phyloP scores from a whole-genome alignment of 2,797 vertebrate species.

The Ibycter americanus region DNA sequence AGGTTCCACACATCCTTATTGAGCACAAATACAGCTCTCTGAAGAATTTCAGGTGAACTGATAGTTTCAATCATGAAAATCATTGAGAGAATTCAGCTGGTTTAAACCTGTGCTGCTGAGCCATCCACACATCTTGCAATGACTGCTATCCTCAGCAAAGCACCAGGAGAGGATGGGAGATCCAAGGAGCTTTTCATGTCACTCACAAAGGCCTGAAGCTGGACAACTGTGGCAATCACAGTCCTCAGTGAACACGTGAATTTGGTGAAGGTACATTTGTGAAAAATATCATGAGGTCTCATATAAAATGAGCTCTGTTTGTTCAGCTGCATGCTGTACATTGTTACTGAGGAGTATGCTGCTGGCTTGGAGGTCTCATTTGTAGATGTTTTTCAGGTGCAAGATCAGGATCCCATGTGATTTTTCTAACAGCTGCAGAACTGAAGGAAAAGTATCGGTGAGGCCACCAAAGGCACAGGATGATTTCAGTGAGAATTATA shows the following conservation, averaged over 20 bases:
- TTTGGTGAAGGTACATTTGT: not conserved
- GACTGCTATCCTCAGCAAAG: not conserved
- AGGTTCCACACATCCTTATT: not conserved
- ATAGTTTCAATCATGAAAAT: not conserved
- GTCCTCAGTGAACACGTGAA: accelerated
- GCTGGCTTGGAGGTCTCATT: not conserved
- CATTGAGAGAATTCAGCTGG: not conserved
- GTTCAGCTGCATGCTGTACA: not conserved
- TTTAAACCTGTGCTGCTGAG: not conserved
- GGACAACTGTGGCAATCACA: not conserved
- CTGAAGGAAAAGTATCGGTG: not conserved
- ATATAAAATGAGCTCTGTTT: not conserved
- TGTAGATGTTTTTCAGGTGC: accelerated
- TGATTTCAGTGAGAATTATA: not conserved
- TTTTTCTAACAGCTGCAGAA: not conserved
- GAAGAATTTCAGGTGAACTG: not conserved
- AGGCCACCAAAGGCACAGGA: not conserved
- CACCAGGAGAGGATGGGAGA: not conserved
- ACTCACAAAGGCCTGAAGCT: not conserved
- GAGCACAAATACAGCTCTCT: not conserved
- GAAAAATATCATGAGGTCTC: not conserved
- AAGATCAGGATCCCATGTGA: accelerated
- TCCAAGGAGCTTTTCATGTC: not conserved
- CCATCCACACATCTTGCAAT: not conserved
- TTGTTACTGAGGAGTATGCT: accelerated